A percentile compares a stretch with the other conserved stretches of the same genome.
phyloP scores from a whole-genome alignment of 2,113 vertebrate genomes.

The Puma concolor region DNA sequence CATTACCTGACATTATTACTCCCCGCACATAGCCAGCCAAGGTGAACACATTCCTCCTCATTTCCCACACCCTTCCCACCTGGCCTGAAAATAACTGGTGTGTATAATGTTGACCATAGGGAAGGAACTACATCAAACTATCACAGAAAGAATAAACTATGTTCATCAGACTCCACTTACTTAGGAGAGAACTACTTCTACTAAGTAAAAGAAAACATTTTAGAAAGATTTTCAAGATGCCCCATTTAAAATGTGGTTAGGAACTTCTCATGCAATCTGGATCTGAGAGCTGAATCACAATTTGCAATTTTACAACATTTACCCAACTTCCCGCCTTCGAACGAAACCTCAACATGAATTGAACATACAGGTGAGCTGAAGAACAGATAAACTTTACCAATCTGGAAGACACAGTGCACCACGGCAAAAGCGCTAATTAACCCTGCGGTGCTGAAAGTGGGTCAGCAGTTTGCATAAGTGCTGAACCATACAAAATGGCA shows the following conservation, averaged over 20 bases:
- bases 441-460: neutral
- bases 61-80: neutral
- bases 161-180: neutral
- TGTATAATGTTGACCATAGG: neutral
- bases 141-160: neutral
- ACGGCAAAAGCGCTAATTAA: neutral
- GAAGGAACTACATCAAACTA: neutral
- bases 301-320: neutral
- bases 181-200: neutral
- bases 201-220: neutral
- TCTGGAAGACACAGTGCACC: neutral
- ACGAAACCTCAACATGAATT: neutral
- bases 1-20: neutral
- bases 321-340: neutral
- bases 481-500: neutral
- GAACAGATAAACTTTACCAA: neutral
- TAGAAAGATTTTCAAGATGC: neutral
- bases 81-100: neutral
- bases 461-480: neutral
- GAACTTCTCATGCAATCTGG: neutral
- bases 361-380: neutral
- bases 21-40: neutral
- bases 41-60: neutral
- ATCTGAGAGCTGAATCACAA: neutral
- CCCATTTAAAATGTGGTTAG: neutral